A percentile compares a stretch with the other conserved stretches of the same genome.
phyloP scores from a whole-genome alignment of 2,797 vertebrate species.

The Clarias laeviceps region DNA sequence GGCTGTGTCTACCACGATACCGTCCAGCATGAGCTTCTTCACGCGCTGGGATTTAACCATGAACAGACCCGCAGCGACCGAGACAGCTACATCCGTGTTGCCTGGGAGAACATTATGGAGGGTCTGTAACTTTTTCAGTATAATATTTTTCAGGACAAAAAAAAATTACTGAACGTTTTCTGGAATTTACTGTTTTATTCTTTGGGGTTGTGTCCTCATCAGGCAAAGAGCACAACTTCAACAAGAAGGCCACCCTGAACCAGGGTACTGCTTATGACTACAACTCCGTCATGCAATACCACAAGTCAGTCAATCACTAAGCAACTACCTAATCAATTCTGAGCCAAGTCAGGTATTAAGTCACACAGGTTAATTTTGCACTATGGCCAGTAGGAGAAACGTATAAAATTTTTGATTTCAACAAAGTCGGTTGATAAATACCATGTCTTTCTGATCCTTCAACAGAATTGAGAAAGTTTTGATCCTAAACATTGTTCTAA shows the following conservation, averaged over 20 bases:
- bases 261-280: constrained; percentile 75
- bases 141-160: neutral
- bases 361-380: too few relatives aligned
- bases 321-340: neutral
- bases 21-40: constrained; percentile 73
- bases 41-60: constrained; percentile 75
- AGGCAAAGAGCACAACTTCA: constrained; percentile 61
- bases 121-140: neutral
- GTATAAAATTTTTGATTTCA: too few relatives aligned
- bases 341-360: too few relatives aligned
- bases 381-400: too few relatives aligned
- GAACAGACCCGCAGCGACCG: constrained; percentile 74
- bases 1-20: constrained; percentile 72
- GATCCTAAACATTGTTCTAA: too few relatives aligned
- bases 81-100: constrained; percentile 69
- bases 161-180: neutral
- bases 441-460: too few relatives aligned
- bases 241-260: constrained; percentile 71
- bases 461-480: too few relatives aligned
- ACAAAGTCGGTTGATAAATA: too few relatives aligned
- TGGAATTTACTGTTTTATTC: neutral
- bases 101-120: constrained; percentile 68
- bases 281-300: constrained; percentile 65
- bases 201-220: neutral
- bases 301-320: constrained; percentile 8